Base-by-base conservation (phyloP, 2,113 vertebrate genomes). In the Toxotes jaculatrix region DNA sequence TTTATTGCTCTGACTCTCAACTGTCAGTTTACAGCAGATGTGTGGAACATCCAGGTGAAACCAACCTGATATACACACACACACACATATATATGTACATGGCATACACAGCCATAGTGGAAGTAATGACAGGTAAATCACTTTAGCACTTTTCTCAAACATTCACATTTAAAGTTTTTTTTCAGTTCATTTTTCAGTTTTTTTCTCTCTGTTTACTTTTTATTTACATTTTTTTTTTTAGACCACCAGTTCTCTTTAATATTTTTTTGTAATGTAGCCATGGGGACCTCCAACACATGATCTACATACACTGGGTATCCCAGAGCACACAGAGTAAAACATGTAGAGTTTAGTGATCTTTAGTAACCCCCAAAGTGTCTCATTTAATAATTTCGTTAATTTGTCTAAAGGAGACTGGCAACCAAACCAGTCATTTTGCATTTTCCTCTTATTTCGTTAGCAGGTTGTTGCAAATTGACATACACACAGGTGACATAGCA, bases 91-190 rank as follows among this genome's bases (percentile, higher is more conserved):
- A 38, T 23, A 55, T 55, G 7, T 14, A 31, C 32, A 57, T 31
- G 27, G 27, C 27, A 57, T 38, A 27, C 4, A 23, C n/a, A 75
- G 74, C 77, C 77, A 71, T 82, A 70, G 77, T 17, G 69, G 14
- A 62, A 75, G 27, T 53, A 17, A 69, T 53, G 32, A 83, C 59
- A 43, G 63, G 79, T 80, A 71, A 78, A 83, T 19, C 75, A 69
- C 85, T 73, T 76, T 65, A 79, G 87, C 84, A 80, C 82, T 88
- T 91, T 91, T 81, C 62, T 56, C 60, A 78, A 57, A 63, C 60
- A 51, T 85, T 84, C 71, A 83, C 56, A 55, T 67, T 84, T 59
- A 55, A 65, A 27, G 4, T 27, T 27, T 27, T 27, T 27, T 27
- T 27, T 27, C 27, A 27, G 27, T 27, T 27, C 27, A 27, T 27